Conservation (phyloP, 1,140 invertebrate genomes). For the Catajapyx aquilonaris region DNA sequence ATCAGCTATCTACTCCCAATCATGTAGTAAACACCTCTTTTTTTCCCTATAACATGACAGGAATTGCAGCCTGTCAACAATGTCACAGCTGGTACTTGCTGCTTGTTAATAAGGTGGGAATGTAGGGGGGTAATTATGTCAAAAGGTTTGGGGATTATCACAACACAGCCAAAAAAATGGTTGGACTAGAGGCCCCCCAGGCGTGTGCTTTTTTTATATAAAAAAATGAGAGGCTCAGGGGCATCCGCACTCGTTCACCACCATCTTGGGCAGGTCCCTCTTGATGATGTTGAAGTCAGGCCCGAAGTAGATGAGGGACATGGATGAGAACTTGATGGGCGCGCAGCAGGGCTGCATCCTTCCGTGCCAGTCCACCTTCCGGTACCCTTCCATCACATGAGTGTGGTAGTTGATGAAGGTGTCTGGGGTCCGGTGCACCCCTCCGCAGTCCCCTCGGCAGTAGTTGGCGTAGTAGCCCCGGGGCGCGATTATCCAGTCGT, state of each 20-base stretch:
- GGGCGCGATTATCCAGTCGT: slow-evolving; percentile 86
- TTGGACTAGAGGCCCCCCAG: too few species aligned
- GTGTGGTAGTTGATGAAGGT: slow-evolving; percentile 69
- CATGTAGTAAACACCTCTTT: too few species aligned
- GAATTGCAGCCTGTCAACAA: too few species aligned
- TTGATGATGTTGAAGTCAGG: slow-evolving; percentile 79
- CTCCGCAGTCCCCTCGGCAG: slow-evolving; percentile 67
- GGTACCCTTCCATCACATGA: slow-evolving; percentile 71
- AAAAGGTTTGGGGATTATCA: too few species aligned
- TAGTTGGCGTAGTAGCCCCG: slow-evolving; percentile 77
- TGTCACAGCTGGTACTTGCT: too few species aligned
- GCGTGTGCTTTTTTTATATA: too few species aligned
- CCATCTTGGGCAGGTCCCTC: slow-evolving; percentile 85
- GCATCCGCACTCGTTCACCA: slow-evolving; percentile 88
- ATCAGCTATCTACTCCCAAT: too few species aligned
- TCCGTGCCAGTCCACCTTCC: slow-evolving; percentile 46
- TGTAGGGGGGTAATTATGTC: too few species aligned
- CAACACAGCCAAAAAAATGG: too few species aligned
- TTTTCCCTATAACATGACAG: too few species aligned
- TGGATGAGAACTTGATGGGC: slow-evolving; percentile 75
- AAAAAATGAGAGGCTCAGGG: slow-evolving; percentile 32
- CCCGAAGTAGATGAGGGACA: slow-evolving; percentile 85
- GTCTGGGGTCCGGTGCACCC: slow-evolving; percentile 49
- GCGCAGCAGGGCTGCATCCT: slow-evolving; percentile 78
- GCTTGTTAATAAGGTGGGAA: too few species aligned